Evolutionary conservation across 2,888 invertebrate genomes (phyloP).

Genomic region (Zeuzera pyrina): DNA sequence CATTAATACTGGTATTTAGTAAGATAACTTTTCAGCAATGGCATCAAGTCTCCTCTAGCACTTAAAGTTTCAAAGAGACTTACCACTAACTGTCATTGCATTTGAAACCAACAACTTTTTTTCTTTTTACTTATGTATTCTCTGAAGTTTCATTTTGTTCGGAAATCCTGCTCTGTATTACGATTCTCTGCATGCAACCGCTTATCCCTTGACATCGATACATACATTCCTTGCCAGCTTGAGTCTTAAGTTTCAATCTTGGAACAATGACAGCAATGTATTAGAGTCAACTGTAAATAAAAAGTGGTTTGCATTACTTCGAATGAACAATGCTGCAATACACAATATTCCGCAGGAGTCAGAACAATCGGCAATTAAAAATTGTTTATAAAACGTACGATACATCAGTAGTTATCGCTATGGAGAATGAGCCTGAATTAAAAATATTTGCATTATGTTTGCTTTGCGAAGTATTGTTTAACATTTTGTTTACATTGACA

Average conservation of each 20-base stretch:
- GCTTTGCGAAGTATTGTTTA: too few species aligned
- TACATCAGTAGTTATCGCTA: slow-evolving; percentile 37
- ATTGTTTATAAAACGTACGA: slow-evolving; percentile 57
- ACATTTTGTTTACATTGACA: too few species aligned
- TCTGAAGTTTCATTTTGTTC: slow-evolving; percentile 49
- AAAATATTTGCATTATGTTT: too few species aligned
- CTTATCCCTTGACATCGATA: slow-evolving; percentile 42
- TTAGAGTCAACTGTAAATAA: slow-evolving; percentile 16
- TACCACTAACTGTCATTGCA: slow-evolving; percentile 54
- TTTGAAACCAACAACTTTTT: slow-evolving; percentile 60
- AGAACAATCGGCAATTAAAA: slow-evolving; percentile 63
- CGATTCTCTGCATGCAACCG: slow-evolving; percentile 32
- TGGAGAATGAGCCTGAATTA: background rate
- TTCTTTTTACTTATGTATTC: slow-evolving; percentile 52
- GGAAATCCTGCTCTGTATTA: slow-evolving; percentile 30
- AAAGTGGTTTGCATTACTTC: slow-evolving; percentile 28
- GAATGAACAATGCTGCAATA: slow-evolving; percentile 49
- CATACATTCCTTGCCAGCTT: slow-evolving; percentile 30
- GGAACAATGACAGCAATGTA: slow-evolving; percentile 42
- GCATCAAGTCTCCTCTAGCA: slow-evolving; percentile 21
- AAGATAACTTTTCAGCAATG: slow-evolving; percentile 22
- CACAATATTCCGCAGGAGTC: slow-evolving; percentile 46
- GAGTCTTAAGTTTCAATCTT: slow-evolving; percentile 27
- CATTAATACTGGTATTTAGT: background rate
- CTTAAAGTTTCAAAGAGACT: slow-evolving; percentile 46